Base-by-base conservation (phyloP, 2,888 invertebrate genomes). In the Dugesia japonica region DNA sequence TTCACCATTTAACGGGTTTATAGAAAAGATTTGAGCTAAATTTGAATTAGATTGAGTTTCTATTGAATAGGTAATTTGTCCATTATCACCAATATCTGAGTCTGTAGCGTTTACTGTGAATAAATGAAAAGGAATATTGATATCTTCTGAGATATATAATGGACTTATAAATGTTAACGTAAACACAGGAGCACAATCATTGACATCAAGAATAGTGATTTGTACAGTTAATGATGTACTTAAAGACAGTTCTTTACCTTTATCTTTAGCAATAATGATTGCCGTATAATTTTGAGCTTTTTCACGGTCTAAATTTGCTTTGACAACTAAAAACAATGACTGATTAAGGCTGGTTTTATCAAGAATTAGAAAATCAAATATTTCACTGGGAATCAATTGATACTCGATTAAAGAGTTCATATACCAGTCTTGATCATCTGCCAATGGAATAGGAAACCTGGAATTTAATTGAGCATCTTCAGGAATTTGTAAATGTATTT, bases 121-220 rank as follows among this genome's bases (percentile, higher is more conserved):
- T 23, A 56, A 56, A 4, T 20, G 23, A n/a, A 7, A 23, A 13
- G 56, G 56, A 20, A 56, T n/a, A 23, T 56, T 13, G 1, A 56
- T 56, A 23, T 56, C 56, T 56, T 56, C 56, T 4, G 56, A 56
- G 17, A 56, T 56, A 56, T 20, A 56, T n/a, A 56, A 7, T 4
- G 56, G 56, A 1, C 17, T 56, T n/a, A 56, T 56, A 56, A 20
- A n/a, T 20, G n/a, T 9, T 9, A 4, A 1, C 17, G 56, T 56
- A 56, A 56, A 56, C 4, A n/a, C 17, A 20, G 56, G 56, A 23
- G 56, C 1, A 23, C 56, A 56, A 56, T 56, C 56, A 23, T 56
- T 56, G n/a, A 56, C 56, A n/a, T 56, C 56, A n/a, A 56, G n/a
- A 56, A 56, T 56, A n/a, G n/a, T 56, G 56, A 56, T 56, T 20